A percentile compares a stretch with the other conserved stretches of the same genome.
phyloP scores from a whole-genome alignment of 2,113 vertebrate species.

The Orientallactaga bullata region DNA sequence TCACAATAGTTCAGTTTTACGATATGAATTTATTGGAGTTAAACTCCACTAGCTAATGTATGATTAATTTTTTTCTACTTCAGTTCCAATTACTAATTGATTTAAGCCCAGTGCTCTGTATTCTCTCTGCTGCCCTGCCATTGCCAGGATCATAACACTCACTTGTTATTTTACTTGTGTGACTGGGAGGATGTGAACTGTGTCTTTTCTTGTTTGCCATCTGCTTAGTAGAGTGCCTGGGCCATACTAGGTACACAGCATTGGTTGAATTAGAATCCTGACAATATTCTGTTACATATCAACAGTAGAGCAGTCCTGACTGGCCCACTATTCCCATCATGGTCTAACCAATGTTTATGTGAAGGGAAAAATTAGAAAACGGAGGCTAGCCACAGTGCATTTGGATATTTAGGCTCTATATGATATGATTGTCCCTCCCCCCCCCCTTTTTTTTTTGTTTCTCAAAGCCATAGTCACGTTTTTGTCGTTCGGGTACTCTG shows the following conservation, averaged over 20 bases:
- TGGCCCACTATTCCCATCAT: background rate
- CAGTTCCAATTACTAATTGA: constrained; percentile 43
- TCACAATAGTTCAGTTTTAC: background rate
- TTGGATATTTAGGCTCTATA: background rate
- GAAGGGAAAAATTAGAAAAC: background rate
- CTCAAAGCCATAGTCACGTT: background rate
- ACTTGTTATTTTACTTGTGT: background rate
- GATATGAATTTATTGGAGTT: constrained; percentile 51
- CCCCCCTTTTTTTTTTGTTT: background rate
- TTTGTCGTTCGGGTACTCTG: background rate
- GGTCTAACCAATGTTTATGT: background rate
- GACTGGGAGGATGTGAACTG: background rate
- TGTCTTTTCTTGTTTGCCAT: background rate
- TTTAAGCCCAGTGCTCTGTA: background rate
- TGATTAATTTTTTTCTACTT: constrained; percentile 71
- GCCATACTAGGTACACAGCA: background rate
- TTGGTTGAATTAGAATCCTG: background rate
- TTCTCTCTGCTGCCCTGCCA: background rate
- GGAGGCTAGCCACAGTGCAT: background rate
- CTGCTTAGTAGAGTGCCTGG: background rate
- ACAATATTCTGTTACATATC: background rate
- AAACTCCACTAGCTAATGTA: constrained; percentile 53
- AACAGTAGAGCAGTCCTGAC: background rate
- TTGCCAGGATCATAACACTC: background rate
- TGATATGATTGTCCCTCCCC: background rate